These are phyloP conservation scores for Peromyscus polionotus DNA, from an alignment of 2,113 vertebrate genomes.

Conservation along the genomic window DNA sequence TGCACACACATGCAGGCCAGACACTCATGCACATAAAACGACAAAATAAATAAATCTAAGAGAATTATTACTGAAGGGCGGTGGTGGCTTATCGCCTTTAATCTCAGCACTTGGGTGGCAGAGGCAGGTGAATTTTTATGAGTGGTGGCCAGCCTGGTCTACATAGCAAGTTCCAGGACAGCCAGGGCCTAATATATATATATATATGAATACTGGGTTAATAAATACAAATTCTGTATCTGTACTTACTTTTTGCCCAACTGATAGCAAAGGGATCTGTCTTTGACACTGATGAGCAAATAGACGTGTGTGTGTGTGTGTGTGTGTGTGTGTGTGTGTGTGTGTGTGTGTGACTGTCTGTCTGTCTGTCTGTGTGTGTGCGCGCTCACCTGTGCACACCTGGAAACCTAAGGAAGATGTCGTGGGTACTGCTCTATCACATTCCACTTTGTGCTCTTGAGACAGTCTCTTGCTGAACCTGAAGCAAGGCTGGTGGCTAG, in stretches of 20 bases:
- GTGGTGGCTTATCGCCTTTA: not conserved
- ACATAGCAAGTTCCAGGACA: not conserved
- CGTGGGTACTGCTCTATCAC: not conserved
- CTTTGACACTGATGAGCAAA: conserved; percentile 32
- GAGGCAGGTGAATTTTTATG: not conserved
- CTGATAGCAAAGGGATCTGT: conserved; percentile 37
- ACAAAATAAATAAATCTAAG: not conserved
- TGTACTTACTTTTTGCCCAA: not conserved
- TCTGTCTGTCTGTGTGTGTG: not conserved
- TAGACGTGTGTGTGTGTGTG: not conserved
- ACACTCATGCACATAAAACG: not conserved
- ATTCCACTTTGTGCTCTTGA: not conserved
- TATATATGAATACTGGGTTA: not conserved
- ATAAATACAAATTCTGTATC: conserved; percentile 16
- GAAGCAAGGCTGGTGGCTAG: not conserved
- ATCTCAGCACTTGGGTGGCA: not conserved
- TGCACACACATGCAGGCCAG: not conserved
- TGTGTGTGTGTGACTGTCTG: not conserved
- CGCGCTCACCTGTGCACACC: not conserved
- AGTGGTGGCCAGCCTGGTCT: not conserved
- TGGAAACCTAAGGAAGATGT: not conserved
- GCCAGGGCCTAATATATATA: not conserved
- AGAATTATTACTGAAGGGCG: not conserved
- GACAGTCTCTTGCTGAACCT: not conserved
- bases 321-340: not conserved